Percentiles rank a stretch among this genome's conserved stretches.
Conservation (phyloP, 1,140 invertebrate species). For the Batillaria attramentaria region DNA sequence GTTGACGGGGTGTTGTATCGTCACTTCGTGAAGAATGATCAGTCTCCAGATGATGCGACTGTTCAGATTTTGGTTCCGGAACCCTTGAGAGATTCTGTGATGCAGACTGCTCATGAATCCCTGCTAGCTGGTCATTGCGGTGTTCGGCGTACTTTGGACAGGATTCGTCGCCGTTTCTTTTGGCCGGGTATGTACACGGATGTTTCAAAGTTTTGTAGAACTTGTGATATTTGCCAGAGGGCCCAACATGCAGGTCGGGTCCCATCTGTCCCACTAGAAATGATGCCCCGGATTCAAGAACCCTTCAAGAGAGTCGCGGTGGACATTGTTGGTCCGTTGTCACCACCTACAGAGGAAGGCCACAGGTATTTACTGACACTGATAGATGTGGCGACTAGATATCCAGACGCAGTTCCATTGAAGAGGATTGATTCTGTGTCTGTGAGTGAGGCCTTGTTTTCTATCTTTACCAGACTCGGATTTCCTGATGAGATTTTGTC, state of each 20-base stretch:
- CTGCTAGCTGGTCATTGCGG: constrained; percentile 33
- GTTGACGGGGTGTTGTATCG: not conserved
- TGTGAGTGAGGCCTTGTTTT: constrained; percentile 37
- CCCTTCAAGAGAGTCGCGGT: constrained; percentile 51
- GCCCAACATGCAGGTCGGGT: constrained; percentile 24
- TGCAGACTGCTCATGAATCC: constrained; percentile 28
- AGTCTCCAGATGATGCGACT: not conserved
- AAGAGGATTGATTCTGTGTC: constrained; percentile 32
- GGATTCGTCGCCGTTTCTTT: constrained; percentile 25
- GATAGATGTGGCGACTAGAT: constrained; percentile 41
- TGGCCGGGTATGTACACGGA: constrained; percentile 29
- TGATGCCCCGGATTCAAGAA: constrained; percentile 41
- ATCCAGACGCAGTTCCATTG: constrained; percentile 42
- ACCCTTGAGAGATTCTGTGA: not conserved
- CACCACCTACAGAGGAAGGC: constrained; percentile 34
- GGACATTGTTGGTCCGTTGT: constrained; percentile 44
- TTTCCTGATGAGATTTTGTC: constrained; percentile 59
- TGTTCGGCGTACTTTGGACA: constrained; percentile 6
- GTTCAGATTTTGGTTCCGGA: constrained; percentile 7
- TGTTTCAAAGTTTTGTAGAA: constrained; percentile 14
- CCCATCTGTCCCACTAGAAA: constrained; percentile 24
- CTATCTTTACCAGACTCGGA: constrained; percentile 68
- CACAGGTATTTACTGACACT: constrained; percentile 46
- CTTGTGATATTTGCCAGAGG: constrained; percentile 38
- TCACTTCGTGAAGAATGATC: not conserved